Conservation (phyloP, 2,113 vertebrate genomes). For the Alouatta palliata region DNA sequence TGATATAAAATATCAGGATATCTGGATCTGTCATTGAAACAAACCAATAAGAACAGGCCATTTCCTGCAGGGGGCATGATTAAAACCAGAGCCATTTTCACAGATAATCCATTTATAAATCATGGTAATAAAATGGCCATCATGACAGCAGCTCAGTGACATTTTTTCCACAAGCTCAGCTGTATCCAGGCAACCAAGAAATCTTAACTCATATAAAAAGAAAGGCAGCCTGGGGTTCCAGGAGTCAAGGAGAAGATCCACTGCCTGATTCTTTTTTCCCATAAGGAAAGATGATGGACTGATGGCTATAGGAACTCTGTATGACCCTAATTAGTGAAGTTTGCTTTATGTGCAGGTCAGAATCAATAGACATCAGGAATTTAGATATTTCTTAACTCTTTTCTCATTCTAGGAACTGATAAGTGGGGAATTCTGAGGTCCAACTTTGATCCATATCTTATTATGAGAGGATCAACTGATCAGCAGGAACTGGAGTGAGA, state of each 20-base stretch:
- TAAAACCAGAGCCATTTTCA: slow-evolving; percentile 75
- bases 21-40: slow-evolving; percentile 51
- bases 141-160: slow-evolving; percentile 69
- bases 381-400: slow-evolving; percentile 15
- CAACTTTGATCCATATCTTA: slow-evolving; percentile 26
- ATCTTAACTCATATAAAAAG: slow-evolving; percentile 60
- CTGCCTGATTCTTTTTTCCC: slow-evolving; percentile 43
- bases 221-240: slow-evolving; percentile 56
- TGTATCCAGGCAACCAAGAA: slow-evolving; percentile 80
- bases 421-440: not conserved
- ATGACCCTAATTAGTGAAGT: not conserved
- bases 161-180: slow-evolving; percentile 65
- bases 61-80: slow-evolving; percentile 46
- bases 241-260: not conserved
- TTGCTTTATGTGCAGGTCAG: slow-evolving; percentile 34
- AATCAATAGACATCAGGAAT: not conserved
- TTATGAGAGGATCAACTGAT: slow-evolving; percentile 14
- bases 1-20: slow-evolving; percentile 47
- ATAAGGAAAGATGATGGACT: slow-evolving; percentile 35
- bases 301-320: slow-evolving; percentile 31
- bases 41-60: slow-evolving; percentile 50
- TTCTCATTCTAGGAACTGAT: not conserved
- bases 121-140: slow-evolving; percentile 71
- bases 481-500: slow-evolving; percentile 11
- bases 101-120: slow-evolving; percentile 79